Base-by-base conservation (phyloP, 2,888 invertebrate species). In the Hyposoter didymator region DNA sequence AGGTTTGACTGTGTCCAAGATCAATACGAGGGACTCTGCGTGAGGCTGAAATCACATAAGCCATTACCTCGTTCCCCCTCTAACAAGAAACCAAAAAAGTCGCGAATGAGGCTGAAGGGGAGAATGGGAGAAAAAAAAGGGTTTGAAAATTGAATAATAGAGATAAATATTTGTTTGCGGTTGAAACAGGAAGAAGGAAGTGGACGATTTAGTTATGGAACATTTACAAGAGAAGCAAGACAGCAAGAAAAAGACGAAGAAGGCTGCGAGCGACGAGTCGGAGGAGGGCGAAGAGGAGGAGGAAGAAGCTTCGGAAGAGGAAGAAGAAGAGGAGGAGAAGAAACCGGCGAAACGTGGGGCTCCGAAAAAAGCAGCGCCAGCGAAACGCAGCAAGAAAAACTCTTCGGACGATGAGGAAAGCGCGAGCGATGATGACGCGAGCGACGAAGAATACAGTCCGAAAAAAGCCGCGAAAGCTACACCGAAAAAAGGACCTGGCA, bases 151-250 rank as follows among this genome's bases (percentile, higher is more conserved):
- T 1, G n/a, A 22, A 22, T 55, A 22, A 73, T 17, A 39, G 6
- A 45, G 4, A 35, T 67, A 28, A 59, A 59, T 28, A 59, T 76
- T 62, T 82, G n/a, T 80, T 67, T 43, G n/a, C 64, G 43, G 32
- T 2, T 19, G 17, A 88, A 89, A 47, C 70, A 97, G 98, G 90
- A 98, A 97, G 94, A 97, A 97, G 92, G 96, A 98, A 93, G 97
- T 99, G n/a, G 98, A 98, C 92, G 96, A 96, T 89, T 94, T 98
- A 85, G 97, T 98, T 8, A 97, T 98, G 97, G 97, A 97, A 88
- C 96, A 96, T 90, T 92, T 95, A 70, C 94, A 94, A 88, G 94
- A 94, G 86, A 94, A 94, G 87, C 93, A 94, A 86, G 94, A 94
- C 49, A 91, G 92, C 32, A 94, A 94, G 66, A 94, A 94, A 62